Conservation (phyloP, 30 jellyfish, hydroid and myxozoan genomes). For the Aurelia sp. region DNA sequence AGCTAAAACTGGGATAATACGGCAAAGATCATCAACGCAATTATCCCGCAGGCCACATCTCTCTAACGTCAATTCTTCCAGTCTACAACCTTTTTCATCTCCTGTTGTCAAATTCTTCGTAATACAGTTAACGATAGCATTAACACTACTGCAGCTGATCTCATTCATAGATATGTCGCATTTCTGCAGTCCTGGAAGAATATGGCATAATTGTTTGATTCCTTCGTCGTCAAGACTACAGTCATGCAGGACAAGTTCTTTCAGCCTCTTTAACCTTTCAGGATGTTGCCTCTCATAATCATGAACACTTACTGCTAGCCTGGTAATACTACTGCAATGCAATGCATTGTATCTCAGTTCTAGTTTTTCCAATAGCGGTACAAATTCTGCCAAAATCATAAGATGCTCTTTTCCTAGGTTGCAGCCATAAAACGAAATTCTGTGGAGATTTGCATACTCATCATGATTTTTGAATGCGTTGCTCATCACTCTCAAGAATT, state of each 20-base stretch:
- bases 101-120: not conserved
- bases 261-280: not conserved
- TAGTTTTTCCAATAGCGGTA: not conserved
- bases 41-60: constrained; percentile 23
- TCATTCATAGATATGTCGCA: not conserved
- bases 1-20: constrained; percentile 12
- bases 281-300: not conserved
- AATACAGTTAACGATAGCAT: not conserved
- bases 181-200: not conserved
- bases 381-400: not conserved
- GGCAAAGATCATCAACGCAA: constrained; percentile 12
- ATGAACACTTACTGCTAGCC: not conserved
- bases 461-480: not conserved
- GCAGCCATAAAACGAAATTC: not conserved
- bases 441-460: not conserved
- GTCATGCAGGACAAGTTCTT: not conserved
- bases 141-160: not conserved
- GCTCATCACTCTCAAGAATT: not conserved
- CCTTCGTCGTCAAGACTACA: not conserved
- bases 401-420: not conserved
- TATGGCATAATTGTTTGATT: not conserved
- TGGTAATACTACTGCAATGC: not conserved
- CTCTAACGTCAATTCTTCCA: not conserved
- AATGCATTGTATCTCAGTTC: constrained; percentile 1
- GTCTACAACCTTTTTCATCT: constrained; percentile 11